A percentile compares a stretch with the other conserved stretches of the same genome.
Conservation (phyloP, 2,888 invertebrate genomes). For the Phyllotreta striolata region DNA sequence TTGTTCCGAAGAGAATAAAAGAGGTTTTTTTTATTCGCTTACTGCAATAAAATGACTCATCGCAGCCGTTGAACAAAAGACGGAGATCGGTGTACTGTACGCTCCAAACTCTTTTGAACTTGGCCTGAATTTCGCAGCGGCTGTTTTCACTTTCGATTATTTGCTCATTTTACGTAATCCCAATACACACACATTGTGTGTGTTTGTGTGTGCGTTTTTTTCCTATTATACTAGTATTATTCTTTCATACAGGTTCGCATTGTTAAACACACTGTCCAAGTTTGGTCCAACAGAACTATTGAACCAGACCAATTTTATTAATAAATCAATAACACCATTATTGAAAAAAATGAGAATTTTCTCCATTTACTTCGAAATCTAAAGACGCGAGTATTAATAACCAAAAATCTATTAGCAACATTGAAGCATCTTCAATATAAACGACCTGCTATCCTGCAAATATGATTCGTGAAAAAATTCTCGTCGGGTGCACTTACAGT, state of each 20-base stretch:
- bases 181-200: constrained; percentile 42
- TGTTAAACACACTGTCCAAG: constrained; percentile 3
- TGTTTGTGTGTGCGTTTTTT: constrained; percentile 3
- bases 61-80: constrained; percentile 38
- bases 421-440: too few relatives aligned
- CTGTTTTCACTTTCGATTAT: constrained; percentile 58
- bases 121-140: constrained; percentile 55
- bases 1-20: constrained; percentile 25
- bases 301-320: too few relatives aligned
- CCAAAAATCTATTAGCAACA: too few relatives aligned
- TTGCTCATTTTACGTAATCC: constrained; percentile 56
- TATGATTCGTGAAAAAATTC: too few relatives aligned
- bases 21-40: constrained; percentile 22
- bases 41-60: constrained; percentile 41
- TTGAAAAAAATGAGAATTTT: too few relatives aligned
- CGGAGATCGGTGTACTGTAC: constrained; percentile 30
- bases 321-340: too few relatives aligned
- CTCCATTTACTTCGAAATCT: too few relatives aligned
- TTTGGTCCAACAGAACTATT: too few relatives aligned
- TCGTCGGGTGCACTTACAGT: too few relatives aligned
- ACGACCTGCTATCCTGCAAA: too few relatives aligned
- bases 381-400: too few relatives aligned
- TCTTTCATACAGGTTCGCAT: constrained; percentile 16
- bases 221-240: constrained; percentile 32
- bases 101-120: constrained; percentile 54